Conservation (phyloP, 2,113 vertebrate species). For the Haliaeetus leucogaster region DNA sequence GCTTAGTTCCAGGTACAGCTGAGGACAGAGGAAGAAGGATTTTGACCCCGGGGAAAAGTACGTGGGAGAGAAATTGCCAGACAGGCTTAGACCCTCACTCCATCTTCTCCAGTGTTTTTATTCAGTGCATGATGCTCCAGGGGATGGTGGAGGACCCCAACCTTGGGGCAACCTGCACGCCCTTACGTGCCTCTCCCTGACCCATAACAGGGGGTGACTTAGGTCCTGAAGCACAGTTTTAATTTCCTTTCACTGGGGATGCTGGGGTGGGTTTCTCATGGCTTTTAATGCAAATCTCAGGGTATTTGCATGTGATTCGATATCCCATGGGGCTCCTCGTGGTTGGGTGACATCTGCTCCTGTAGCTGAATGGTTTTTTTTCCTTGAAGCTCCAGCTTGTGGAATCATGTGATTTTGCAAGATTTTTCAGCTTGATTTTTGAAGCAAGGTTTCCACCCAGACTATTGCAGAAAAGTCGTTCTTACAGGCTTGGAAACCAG, state of each 20-base stretch:
- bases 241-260: not conserved
- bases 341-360: slow-evolving; percentile 49
- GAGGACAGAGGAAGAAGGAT: slow-evolving; percentile 20
- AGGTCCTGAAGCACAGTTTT: rapidly evolving
- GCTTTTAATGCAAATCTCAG: not conserved
- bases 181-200: rapidly evolving
- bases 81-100: not conserved
- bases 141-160: not conserved
- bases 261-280: not conserved
- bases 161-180: not conserved
- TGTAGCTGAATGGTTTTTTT: not conserved
- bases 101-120: not conserved
- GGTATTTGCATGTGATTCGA: not conserved
- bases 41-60: not conserved
- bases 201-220: rapidly evolving
- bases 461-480: slow-evolving; percentile 40
- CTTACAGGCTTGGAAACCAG: not conserved
- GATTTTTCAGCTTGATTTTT: slow-evolving; percentile 33
- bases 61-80: not conserved
- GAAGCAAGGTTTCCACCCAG: slow-evolving; percentile 40
- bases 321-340: slow-evolving; percentile 42
- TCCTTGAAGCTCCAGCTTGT: slow-evolving; percentile 43
- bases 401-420: slow-evolving; percentile 49
- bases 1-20: slow-evolving; percentile 44
- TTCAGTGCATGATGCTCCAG: not conserved